These are phyloP conservation scores for Thunnus thynnus DNA, from an alignment of 2,113 vertebrate species.

Conservation along the genomic window DNA sequence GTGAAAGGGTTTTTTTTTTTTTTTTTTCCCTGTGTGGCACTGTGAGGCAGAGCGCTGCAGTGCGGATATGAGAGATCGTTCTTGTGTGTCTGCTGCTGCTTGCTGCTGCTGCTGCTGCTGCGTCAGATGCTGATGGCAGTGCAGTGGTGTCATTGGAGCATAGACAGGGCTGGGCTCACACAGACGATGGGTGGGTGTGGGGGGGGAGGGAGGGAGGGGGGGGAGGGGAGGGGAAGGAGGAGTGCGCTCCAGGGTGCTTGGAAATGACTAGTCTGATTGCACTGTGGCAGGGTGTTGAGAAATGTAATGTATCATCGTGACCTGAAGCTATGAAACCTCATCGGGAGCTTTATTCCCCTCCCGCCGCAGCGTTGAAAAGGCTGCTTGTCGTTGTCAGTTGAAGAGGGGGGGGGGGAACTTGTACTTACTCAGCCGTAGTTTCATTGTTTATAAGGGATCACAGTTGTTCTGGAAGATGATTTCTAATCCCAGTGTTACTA, in stretches of 20 bases:
- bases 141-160: slow-evolving; percentile 74
- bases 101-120: slow-evolving; percentile 69
- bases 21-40: not conserved
- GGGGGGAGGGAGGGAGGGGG: not conserved
- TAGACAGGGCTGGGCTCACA: slow-evolving; percentile 66
- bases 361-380: slow-evolving; percentile 3
- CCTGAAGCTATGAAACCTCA: slow-evolving; percentile 55
- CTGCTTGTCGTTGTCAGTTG: slow-evolving; percentile 17
- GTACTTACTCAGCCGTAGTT: slow-evolving; percentile 35
- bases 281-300: slow-evolving; percentile 47
- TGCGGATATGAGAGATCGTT: slow-evolving; percentile 63
- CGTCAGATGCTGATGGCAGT: slow-evolving; percentile 74
- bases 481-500: slow-evolving; percentile 28
- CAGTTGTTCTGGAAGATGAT: slow-evolving; percentile 31
- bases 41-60: slow-evolving; percentile 69
- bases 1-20: slow-evolving; percentile 10
- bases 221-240: not conserved
- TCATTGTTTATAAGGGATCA: slow-evolving; percentile 36
- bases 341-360: slow-evolving; percentile 24
- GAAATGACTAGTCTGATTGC: slow-evolving; percentile 67
- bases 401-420: not conserved
- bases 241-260: slow-evolving; percentile 53
- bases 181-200: too few relatives aligned
- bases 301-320: slow-evolving; percentile 48
- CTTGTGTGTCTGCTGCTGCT: slow-evolving; percentile 44